A percentile compares a stretch with the other conserved stretches of the same genome.
Evolutionary conservation across 2,888 invertebrate species (phyloP).

Genomic region (Agonopterix heracliana): DNA sequence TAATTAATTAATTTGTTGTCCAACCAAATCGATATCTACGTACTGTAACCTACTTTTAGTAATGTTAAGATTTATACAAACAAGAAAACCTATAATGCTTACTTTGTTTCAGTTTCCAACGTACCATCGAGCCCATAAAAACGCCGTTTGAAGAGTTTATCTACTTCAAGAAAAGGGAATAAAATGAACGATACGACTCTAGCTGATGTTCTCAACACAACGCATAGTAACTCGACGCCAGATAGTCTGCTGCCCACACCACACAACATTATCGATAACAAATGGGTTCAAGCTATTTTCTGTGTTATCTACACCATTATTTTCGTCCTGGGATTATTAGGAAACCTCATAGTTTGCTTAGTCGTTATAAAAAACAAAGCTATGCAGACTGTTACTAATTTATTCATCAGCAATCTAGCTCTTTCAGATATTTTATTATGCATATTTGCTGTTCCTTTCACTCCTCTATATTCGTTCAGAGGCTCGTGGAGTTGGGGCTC

Average conservation of each 20-base stretch:
- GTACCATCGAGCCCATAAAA: slow-evolving; percentile 4
- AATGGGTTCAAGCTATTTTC: slow-evolving; percentile 82
- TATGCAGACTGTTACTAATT: slow-evolving; percentile 98
- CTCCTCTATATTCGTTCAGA: slow-evolving; percentile 94
- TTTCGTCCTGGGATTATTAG: slow-evolving; percentile 92
- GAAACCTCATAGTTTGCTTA: slow-evolving; percentile 94
- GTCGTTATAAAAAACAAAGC: slow-evolving; percentile 94
- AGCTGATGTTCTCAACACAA: slow-evolving; percentile 34
- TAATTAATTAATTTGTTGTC: too few species aligned
- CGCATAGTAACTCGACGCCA: slow-evolving; percentile 37
- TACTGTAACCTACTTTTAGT: too few species aligned
- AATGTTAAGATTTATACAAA: too few species aligned
- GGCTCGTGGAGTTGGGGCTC: slow-evolving; percentile 96
- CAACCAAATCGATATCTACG: too few species aligned
- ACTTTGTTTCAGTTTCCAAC: too few species aligned
- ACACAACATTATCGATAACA: slow-evolving; percentile 79
- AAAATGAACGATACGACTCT: slow-evolving; percentile 50
- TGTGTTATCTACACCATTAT: slow-evolving; percentile 87
- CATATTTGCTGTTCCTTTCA: slow-evolving; percentile 95
- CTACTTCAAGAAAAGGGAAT: slow-evolving; percentile 4
- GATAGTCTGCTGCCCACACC: slow-evolving; percentile 30
- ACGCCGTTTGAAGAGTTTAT: slow-evolving; percentile 9
- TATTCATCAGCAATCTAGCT: slow-evolving; percentile 97
- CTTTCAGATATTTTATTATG: slow-evolving; percentile 96
- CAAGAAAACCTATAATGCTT: too few species aligned